These are phyloP conservation scores for Galerucella nymphaeae DNA, from an alignment of 2,888 invertebrate species.

Conservation along the genomic window DNA sequence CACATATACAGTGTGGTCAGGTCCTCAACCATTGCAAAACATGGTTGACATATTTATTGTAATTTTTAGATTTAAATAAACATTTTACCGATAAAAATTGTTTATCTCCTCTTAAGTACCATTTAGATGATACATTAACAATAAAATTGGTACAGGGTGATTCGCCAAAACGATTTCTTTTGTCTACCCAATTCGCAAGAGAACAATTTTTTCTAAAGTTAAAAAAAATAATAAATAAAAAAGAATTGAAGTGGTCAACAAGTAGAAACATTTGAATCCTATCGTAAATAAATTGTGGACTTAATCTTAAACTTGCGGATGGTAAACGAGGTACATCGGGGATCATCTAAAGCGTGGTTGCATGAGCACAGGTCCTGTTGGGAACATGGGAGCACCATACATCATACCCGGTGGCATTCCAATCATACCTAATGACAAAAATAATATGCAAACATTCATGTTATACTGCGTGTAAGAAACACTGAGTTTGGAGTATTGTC, in stretches of 20 bases:
- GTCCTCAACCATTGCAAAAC: not conserved
- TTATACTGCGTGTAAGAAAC: conserved; percentile 17
- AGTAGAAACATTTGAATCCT: conserved; percentile 26
- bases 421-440: conserved; percentile 64
- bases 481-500: conserved; percentile 48
- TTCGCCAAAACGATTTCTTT: not conserved
- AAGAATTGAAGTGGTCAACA: conserved; percentile 16
- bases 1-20: not conserved
- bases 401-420: conserved; percentile 66
- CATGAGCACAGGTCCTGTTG: conserved; percentile 70
- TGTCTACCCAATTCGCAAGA: not conserved
- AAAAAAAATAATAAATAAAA: conserved; percentile 11
- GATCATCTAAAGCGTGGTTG: conserved; percentile 91
- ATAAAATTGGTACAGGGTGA: no score
- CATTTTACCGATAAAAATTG: not conserved
- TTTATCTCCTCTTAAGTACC: no score
- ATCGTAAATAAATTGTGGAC: conserved; percentile 31
- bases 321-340: conserved; percentile 71
- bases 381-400: conserved; percentile 65
- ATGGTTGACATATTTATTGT: no score
- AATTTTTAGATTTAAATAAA: not conserved
- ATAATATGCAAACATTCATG: conserved; percentile 31
- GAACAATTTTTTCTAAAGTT: not conserved
- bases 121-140: no score
- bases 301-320: conserved; percentile 62